Percentiles rank a stretch among this genome's conserved stretches.
Evolutionary conservation across 1,140 invertebrate genomes (phyloP).

Genomic region (Scaptomyza montana): DNA sequence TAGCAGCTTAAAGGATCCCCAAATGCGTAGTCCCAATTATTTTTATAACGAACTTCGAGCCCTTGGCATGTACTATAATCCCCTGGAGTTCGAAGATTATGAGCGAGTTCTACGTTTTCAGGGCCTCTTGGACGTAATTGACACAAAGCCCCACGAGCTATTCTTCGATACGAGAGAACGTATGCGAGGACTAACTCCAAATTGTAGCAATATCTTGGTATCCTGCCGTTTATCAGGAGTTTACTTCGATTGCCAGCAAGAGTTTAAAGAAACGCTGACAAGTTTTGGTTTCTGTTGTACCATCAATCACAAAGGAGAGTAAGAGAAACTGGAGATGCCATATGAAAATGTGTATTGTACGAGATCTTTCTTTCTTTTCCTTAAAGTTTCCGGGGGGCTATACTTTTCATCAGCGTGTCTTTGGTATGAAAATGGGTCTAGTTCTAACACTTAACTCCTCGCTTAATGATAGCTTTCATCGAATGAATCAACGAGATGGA

Average conservation of each 20-base stretch:
- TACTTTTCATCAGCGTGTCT: constrained; percentile 48
- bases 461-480: constrained; percentile 78
- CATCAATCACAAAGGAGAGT: constrained; percentile 64
- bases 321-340: constrained; percentile 23
- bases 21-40: constrained; percentile 39
- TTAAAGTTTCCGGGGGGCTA: constrained; percentile 52
- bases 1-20: constrained; percentile 62
- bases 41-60: constrained; percentile 59
- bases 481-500: constrained; percentile 64
- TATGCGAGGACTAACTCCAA: constrained; percentile 63
- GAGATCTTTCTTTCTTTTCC: background rate
- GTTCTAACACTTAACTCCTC: constrained; percentile 76
- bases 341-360: background rate
- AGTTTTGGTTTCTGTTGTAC: constrained; percentile 68
- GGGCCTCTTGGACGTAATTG: constrained; percentile 61
- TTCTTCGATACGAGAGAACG: constrained; percentile 67
- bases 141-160: constrained; percentile 57
- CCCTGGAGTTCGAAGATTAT: constrained; percentile 46
- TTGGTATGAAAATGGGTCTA: constrained; percentile 77
- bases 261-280: constrained; percentile 60
- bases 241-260: constrained; percentile 50
- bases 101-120: constrained; percentile 62
- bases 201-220: constrained; percentile 65
- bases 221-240: constrained; percentile 61
- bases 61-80: constrained; percentile 55